Evolutionary conservation across 2,888 invertebrate genomes (phyloP).

Genomic region (Xylophagus ater): DNA sequence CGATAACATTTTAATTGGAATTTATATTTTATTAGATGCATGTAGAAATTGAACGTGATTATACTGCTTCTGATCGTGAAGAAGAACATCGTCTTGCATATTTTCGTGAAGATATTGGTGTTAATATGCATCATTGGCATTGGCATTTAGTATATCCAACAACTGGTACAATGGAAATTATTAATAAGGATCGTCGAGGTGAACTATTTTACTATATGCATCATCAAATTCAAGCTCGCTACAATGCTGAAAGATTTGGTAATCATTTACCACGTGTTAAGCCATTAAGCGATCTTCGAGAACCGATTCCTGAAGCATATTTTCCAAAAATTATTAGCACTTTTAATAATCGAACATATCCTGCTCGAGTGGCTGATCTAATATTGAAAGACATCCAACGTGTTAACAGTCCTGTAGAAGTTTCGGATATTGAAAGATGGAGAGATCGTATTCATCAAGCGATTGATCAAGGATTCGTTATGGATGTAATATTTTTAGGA

Average conservation of each 20-base stretch:
- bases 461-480: constrained; percentile 56
- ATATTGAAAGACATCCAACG: constrained; percentile 53
- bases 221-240: constrained; percentile 48
- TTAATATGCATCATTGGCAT: too few relatives aligned
- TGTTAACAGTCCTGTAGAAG: constrained; percentile 44
- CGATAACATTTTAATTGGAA: too few relatives aligned
- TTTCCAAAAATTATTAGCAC: constrained; percentile 68
- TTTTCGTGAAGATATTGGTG: constrained; percentile 78
- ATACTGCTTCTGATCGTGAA: constrained; percentile 61
- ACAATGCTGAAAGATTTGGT: constrained; percentile 65
- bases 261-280: constrained; percentile 55
- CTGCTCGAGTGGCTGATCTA: constrained; percentile 53
- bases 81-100: constrained; percentile 71
- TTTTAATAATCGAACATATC: constrained; percentile 57
- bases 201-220: constrained; percentile 68
- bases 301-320: constrained; percentile 63
- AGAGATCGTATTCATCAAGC: constrained; percentile 61
- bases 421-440: constrained; percentile 60
- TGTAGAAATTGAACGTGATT: constrained; percentile 59
- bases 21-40: too few relatives aligned
- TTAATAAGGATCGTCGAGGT: constrained; percentile 60
- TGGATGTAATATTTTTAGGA: constrained; percentile 40
- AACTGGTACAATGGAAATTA: constrained; percentile 50
- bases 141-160: constrained; percentile 77
- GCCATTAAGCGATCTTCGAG: constrained; percentile 54